A percentile compares a stretch with the other conserved stretches of the same genome.
Conservation (phyloP, 2,888 invertebrate genomes). For the Campoplex capitator region DNA sequence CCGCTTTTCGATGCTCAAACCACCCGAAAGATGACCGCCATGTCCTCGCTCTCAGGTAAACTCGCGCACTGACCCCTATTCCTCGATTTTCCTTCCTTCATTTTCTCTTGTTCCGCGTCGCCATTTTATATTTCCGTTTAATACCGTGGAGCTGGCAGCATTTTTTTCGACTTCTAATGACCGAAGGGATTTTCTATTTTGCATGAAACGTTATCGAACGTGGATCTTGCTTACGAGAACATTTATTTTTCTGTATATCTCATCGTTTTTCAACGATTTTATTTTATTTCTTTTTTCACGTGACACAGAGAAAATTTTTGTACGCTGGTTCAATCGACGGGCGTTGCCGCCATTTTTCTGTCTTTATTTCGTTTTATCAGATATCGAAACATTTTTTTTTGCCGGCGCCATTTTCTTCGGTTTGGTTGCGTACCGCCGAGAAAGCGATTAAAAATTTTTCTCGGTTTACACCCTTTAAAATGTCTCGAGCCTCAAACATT, state of each 20-base stretch:
- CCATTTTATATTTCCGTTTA: conserved; percentile 26
- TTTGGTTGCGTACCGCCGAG: neutral
- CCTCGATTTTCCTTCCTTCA: conserved; percentile 10
- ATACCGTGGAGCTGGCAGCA: neutral
- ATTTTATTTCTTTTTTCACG: too few species aligned
- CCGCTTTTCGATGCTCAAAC: conserved; percentile 23
- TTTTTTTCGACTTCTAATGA: neutral
- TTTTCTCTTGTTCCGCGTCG: conserved; percentile 14
- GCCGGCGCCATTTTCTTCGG: neutral
- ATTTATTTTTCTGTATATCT: too few species aligned
- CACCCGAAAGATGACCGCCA: conserved; percentile 46
- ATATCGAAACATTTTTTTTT: neutral
- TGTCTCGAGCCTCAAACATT: neutral
- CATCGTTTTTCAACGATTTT: too few species aligned
- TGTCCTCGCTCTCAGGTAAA: conserved; percentile 30
- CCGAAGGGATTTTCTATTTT: neutral
- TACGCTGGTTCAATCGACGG: neutral
- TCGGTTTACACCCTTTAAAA: neutral
- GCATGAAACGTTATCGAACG: neutral
- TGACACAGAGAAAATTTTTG: neutral
- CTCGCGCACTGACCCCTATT: conserved; percentile 35
- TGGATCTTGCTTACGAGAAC: too few species aligned
- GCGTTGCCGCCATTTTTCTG: neutral
- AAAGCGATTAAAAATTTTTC: neutral
- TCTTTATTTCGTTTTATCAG: neutral